Evolutionary conservation across 2,797 vertebrate species (phyloP).

Genomic region (Falco cherrug): DNA sequence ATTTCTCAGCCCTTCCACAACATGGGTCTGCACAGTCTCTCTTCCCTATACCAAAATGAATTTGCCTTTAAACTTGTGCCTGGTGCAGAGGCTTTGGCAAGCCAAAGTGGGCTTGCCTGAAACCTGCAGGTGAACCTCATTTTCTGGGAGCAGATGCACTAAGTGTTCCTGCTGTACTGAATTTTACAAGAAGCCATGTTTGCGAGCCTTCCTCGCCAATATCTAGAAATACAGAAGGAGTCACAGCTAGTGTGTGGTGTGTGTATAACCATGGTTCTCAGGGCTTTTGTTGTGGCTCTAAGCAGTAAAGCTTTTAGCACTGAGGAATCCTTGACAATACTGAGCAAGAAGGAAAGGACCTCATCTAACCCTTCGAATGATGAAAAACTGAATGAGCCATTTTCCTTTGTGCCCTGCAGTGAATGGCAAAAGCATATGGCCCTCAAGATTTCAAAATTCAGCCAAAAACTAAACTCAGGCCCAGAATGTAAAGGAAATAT

Average conservation of each 20-base stretch:
- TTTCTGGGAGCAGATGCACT: neutral
- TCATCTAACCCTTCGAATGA: neutral
- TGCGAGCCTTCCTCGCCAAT: neutral
- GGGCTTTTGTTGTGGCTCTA: neutral
- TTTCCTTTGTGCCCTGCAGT: slow-evolving; percentile 15
- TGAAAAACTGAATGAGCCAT: neutral
- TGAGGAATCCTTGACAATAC: neutral
- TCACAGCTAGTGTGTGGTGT: fast-evolving
- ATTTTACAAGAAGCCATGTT: neutral
- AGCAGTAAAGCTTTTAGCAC: neutral
- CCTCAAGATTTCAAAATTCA: slow-evolving; percentile 2
- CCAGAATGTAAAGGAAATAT: slow-evolving; percentile 73
- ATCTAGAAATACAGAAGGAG: neutral
- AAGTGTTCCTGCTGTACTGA: neutral
- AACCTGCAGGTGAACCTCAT: neutral
- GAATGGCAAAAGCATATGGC: slow-evolving; percentile 57
- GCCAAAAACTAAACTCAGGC: slow-evolving; percentile 5
- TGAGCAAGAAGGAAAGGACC: neutral
- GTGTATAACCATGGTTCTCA: neutral
- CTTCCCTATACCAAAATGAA: neutral
- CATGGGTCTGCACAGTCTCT: neutral
- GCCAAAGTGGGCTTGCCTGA: neutral
- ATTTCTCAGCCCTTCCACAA: slow-evolving; percentile 14
- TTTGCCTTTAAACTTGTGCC: neutral
- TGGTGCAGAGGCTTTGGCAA: neutral